Conservation (phyloP, 2,797 vertebrate species). For the Rhynchonycteris naso region DNA sequence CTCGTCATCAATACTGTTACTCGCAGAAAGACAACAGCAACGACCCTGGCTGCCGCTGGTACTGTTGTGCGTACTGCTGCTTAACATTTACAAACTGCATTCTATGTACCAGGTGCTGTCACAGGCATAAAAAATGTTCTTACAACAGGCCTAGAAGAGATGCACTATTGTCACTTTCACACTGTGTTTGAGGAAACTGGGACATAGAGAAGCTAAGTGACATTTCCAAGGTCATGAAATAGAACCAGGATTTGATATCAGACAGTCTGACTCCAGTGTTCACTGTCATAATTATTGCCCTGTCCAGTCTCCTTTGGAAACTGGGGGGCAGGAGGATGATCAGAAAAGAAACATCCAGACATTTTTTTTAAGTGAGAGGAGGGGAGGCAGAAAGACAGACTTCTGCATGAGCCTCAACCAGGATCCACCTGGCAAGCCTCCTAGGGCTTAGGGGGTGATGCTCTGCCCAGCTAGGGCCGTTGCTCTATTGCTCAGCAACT, state of each 20-base stretch:
- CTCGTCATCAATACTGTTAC: not conserved
- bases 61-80: rapidly evolving
- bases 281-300: not conserved
- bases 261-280: not conserved
- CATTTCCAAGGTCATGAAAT: not conserved
- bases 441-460: no score
- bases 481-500: no score
- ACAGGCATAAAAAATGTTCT: not conserved
- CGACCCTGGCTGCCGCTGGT: rapidly evolving
- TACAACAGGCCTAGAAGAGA: not conserved
- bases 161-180: not conserved
- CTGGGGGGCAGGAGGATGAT: not conserved
- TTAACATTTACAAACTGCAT: not conserved
- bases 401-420: no score
- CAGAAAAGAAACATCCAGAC: not conserved
- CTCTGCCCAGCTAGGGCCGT: no score
- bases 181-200: not conserved
- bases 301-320: not conserved
- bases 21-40: not conserved
- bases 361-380: not conserved
- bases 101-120: not conserved
- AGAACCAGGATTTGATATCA: slow-evolving; percentile 3
- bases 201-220: not conserved
- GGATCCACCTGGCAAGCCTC: no score
- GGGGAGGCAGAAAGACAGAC: no score